These are phyloP conservation scores for Sinohyriopsis cumingii DNA, from an alignment of 2,888 invertebrate species.

Conservation along the genomic window DNA sequence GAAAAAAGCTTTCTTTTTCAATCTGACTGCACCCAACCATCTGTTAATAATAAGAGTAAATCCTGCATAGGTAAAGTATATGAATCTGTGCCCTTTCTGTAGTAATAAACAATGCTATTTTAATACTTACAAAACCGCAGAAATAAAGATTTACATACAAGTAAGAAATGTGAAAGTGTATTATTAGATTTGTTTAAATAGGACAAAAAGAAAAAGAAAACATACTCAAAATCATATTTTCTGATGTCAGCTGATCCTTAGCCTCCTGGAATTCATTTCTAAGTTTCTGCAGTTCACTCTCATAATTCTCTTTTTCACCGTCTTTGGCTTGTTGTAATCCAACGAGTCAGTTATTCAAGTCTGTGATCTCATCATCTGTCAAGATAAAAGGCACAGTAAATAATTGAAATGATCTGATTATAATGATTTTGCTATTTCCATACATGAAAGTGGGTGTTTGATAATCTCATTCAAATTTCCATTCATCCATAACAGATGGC, in stretches of 20 bases:
- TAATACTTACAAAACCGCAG: background rate
- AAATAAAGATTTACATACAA: background rate
- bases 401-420: too few relatives aligned
- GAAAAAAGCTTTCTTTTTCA: too few relatives aligned
- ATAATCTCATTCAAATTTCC: too few relatives aligned
- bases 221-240: conserved; percentile 83
- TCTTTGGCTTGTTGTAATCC: conserved; percentile 81
- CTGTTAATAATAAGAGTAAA: too few relatives aligned
- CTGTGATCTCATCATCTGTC: conserved; percentile 73
- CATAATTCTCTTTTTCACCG: conserved; percentile 80
- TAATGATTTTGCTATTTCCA: too few relatives aligned
- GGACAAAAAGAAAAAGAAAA: background rate
- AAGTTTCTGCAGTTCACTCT: conserved; percentile 80
- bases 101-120: background rate
- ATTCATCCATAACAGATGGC: too few relatives aligned
- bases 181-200: too few relatives aligned
- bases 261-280: conserved; percentile 83
- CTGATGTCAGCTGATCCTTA: conserved; percentile 88
- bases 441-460: too few relatives aligned
- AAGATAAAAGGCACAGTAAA: too few relatives aligned
- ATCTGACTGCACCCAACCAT: too few relatives aligned
- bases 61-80: background rate
- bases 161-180: background rate
- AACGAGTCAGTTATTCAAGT: conserved; percentile 82
- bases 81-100: background rate